Base-by-base conservation (phyloP, 2,797 vertebrate species). In the Chelon labrosus region DNA sequence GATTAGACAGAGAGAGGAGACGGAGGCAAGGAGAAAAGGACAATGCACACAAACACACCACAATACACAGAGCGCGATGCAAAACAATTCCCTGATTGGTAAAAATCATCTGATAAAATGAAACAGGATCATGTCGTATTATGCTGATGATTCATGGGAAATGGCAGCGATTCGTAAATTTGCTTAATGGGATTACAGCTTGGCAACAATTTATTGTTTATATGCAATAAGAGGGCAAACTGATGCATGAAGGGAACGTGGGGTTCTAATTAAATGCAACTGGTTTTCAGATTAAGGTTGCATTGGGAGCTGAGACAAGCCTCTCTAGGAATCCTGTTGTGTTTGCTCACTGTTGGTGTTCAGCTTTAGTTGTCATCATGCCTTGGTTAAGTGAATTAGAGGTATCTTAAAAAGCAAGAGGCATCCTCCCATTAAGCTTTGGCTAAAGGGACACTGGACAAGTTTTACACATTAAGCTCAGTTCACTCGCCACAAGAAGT, bases 301-400 rank as follows among this genome's bases (percentile, higher is more conserved):
- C n/a, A 35, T 25, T 42, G 37, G 47, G 71, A 73, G 31, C 42
- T 51, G 11, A 73, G 53, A 65, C 19, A 16, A 41, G 52, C 35
- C 42, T 49, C 51, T 11, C 11, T 55, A 46, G 49, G 22, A 83
- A 81, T 72, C 73, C 37, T 42, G 25, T 67, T 59, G 47, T 54
- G 63, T 16, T 20, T 1, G 20, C 31, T 66, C 59, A 38, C 22
- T 84, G 71, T 85, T 55, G 54, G 14, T 13, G 11, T 50, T 31
- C 44, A n/a, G 70, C 46, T 58, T 39, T 51, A 61, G 76, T 68
- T 57, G 53, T 70, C 42, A 42, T 7, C 12, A 44, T 50, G 50
- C 16, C 67, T 60, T 56, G 7, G 35, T 64, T 78, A 68, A 83
- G 50, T 65, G 35, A 51, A 83, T 81, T 76, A 67, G 59, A 22